phyloP scores from a whole-genome alignment of 1,140 invertebrate genomes.

The Apocrypta bakeri region DNA sequence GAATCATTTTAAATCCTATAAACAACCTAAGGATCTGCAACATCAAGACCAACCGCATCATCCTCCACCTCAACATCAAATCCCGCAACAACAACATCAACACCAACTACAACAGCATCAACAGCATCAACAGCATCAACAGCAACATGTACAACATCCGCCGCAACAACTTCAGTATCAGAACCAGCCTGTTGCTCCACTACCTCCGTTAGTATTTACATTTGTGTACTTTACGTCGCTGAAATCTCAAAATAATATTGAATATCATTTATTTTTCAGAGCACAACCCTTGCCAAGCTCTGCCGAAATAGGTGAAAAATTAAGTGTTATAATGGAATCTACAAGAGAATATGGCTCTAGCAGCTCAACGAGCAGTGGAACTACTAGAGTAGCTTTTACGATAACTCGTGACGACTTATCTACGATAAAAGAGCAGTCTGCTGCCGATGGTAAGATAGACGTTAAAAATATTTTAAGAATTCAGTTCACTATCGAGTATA shows the following conservation, averaged over 20 bases:
- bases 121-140: constrained; percentile 34
- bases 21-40: constrained; percentile 48
- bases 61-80: constrained; percentile 7
- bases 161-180: constrained; percentile 34
- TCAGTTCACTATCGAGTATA: no score
- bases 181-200: constrained; percentile 32
- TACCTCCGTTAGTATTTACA: constrained; percentile 21
- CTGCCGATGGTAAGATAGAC: constrained; percentile 18
- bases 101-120: constrained; percentile 19
- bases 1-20: constrained; percentile 65
- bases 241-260: constrained; percentile 4
- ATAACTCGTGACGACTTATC: constrained; percentile 63
- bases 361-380: constrained; percentile 62
- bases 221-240: not conserved
- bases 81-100: constrained; percentile 24
- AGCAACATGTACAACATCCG: not conserved
- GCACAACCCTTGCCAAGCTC: constrained; percentile 45
- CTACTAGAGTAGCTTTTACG: constrained; percentile 61
- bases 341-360: constrained; percentile 69
- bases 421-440: constrained; percentile 64
- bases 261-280: constrained; percentile 44
- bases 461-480: not conserved
- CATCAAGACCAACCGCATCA: constrained; percentile 32
- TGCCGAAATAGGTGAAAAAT: constrained; percentile 63
- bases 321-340: constrained; percentile 68